Base-by-base conservation (phyloP, 2,888 invertebrate species). In the Lysandra bellargus region DNA sequence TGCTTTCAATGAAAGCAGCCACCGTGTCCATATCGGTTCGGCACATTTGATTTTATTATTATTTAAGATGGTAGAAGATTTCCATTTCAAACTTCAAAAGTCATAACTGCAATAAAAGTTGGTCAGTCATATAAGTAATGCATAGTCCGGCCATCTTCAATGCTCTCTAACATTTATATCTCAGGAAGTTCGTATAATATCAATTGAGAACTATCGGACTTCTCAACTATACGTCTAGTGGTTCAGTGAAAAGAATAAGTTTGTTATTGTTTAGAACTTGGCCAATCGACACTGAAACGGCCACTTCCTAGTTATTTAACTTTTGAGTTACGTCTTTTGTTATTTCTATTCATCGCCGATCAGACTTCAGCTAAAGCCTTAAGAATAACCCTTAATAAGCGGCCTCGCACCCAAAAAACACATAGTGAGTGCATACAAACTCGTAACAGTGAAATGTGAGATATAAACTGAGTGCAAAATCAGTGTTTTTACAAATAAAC, bases 91-190 rank as follows among this genome's bases (percentile, higher is more conserved):
- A 61, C 61, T 57, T 57, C 4, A 4, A 23, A 61, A 61, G 23
- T 61, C 23, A 23, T 7, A 61, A 61, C n/a, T 7, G 61, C 12
- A 69, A 69, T 30, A 69, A 76, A 57, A 76, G 53, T 76, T 33
- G 9, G 76, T 49, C n/a, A 76, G 69, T 69, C 33, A 69, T 5
- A 76, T 76, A 76, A 76, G 57, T 76, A 57, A 76, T 76, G 23
- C 57, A 76, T 5, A 1, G 53, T 30, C 14, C 53, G 33, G 33
- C 76, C 30, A 30, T 30, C 53, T 53, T 33, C 53, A 6, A 14
- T 49, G 75, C 75, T 53, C 44, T 30, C 49, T 33, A 17, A 14
- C 76, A 33, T 74, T 74, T 49, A 75, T 75, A 33, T 76, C 76
- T 76, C 57, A 17, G 5, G 57, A 53, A 74, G 74, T 49, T 76